Evolutionary conservation across 2,888 invertebrate species (phyloP), one percentile per base, ranked within the genome.

Genomic region (Eupithecia abbreviata): DNA sequence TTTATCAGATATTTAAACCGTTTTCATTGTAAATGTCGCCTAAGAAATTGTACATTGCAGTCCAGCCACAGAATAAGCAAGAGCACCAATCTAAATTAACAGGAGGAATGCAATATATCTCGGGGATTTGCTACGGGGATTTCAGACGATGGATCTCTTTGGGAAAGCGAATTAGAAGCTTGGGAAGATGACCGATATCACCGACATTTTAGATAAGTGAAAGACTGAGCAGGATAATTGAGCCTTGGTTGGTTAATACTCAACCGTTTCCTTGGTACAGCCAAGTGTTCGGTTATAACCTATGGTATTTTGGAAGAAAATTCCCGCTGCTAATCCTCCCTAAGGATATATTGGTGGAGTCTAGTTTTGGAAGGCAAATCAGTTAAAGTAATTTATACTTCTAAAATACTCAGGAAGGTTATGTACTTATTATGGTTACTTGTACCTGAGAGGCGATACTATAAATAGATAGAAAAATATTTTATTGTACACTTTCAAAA

Each of bases 101-200:
- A 87, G 83, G 84, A 81, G 85, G 86, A 90, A 91, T 91, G 90
- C 90, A 90, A 91, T 91, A 91, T 88, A 88, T 89, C 82, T 79
- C 71, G 77, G 78, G 86, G 89, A 89, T 90, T 90, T 88, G 85
- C 87, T 84, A 80, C 84, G 65, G 65, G 84, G 84, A 85, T 88
- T 84, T 72, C 43, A 75, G 75, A 79, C 68, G 73, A 76, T 71
- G 76, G 75, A 77, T 71, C 42, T 71, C 51, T n/a, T 41, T 69
- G 69, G 69, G 47, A 68, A 67, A 68, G 47, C 69, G 69, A 55
- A 71, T 71, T 71, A 71, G 51, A 69, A 45, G 66, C 51, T 71
- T 43, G 58, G 43, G 58, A 55, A 65, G 66, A 49, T 71, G 71
- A 51, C 69, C 69, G 55, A 71, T 71, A 71, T 41, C 70, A 71